phyloP scores from a whole-genome alignment of 2,113 vertebrate genomes.

The Leptocoma aspasia region DNA sequence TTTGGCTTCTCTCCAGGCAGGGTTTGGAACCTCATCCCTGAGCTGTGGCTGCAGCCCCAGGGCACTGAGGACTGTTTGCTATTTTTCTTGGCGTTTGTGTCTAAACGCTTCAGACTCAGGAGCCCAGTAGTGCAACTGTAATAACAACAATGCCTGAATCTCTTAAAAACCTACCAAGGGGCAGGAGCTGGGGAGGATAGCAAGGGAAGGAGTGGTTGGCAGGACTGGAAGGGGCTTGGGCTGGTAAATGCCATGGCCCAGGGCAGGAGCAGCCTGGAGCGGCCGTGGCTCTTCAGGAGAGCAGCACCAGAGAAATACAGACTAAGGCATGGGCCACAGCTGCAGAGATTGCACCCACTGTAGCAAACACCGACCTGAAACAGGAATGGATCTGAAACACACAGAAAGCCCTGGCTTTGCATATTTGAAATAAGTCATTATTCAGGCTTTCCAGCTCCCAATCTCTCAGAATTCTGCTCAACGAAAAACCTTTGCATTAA shows the following conservation, averaged over 20 bases:
- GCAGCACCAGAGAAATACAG: background rate
- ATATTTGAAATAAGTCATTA: constrained; percentile 8
- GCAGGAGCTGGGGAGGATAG: background rate
- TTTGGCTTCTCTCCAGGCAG: background rate
- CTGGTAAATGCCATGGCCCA: background rate
- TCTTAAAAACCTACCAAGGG: background rate
- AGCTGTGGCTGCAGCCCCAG: background rate
- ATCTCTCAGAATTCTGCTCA: constrained; percentile 2
- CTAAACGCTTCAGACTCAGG: background rate
- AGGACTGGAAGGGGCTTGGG: accelerated
- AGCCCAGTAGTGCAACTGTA: background rate
- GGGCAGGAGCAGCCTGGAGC: background rate
- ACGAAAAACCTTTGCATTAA: constrained; percentile 21
- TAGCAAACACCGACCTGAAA: background rate
- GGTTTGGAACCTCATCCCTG: background rate
- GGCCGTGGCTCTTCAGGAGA: background rate
- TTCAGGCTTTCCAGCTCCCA: constrained; percentile 21
- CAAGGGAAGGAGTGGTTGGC: background rate
- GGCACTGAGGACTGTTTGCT: background rate
- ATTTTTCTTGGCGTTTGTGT: background rate
- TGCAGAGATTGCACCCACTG: background rate
- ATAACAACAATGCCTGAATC: background rate
- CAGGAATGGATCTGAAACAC: background rate
- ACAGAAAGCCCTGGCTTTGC: background rate
- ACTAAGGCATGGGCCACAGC: background rate